Conservation (phyloP, 2,113 vertebrate species). For the Gallinago undulata region DNA sequence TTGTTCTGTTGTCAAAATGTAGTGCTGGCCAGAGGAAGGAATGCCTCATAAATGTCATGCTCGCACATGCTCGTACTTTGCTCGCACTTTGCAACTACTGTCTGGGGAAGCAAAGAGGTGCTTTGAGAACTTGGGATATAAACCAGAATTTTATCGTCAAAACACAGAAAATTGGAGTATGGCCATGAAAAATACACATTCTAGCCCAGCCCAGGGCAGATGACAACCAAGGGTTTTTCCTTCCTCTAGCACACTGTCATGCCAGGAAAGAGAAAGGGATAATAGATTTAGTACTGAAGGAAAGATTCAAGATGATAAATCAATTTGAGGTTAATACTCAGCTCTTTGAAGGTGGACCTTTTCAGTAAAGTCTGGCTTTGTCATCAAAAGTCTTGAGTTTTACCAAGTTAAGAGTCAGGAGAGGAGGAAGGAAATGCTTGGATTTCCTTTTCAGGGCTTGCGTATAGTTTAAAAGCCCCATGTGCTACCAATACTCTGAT, state of each 20-base stretch:
- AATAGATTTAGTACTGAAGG: neutral
- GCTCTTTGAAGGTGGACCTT: conserved; percentile 10
- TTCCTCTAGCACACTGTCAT: neutral
- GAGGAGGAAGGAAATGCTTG: conserved; percentile 1
- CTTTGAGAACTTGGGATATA: conserved; percentile 7
- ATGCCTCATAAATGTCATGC: neutral
- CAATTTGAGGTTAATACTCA: neutral
- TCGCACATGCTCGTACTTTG: no score
- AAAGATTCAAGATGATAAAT: conserved; percentile 47
- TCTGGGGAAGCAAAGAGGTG: neutral
- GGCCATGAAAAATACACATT: conserved; percentile 23
- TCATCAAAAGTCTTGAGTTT: neutral
- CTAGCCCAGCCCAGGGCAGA: neutral
- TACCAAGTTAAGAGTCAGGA: neutral
- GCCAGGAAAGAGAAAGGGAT: neutral
- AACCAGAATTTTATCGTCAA: conserved; percentile 45
- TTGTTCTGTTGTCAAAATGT: neutral
- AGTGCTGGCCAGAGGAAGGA: neutral
- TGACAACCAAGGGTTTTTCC: neutral
- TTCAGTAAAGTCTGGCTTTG: conserved; percentile 8
- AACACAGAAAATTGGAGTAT: conserved; percentile 7
- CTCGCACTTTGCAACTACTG: neutral
- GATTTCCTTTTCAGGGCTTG: neutral
- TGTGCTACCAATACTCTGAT: neutral
- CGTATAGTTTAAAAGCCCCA: neutral